phyloP scores from a whole-genome alignment of 2,888 invertebrate genomes.

The Melieria crassipennis region DNA sequence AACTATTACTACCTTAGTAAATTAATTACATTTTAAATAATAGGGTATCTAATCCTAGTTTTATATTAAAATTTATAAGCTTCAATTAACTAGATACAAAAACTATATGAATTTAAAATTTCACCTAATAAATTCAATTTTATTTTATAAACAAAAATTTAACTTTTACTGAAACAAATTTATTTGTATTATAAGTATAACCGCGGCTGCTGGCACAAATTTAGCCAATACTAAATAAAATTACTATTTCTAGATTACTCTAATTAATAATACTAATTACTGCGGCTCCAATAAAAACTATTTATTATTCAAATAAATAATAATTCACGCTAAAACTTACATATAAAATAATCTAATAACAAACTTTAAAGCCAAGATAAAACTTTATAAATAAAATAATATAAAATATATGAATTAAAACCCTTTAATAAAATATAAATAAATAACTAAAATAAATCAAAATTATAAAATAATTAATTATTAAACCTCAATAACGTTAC shows the following conservation, averaged over 20 bases:
- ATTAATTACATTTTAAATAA: constrained; percentile 67
- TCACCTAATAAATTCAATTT: constrained; percentile 68
- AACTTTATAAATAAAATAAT: constrained; percentile 51
- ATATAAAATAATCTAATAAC: constrained; percentile 69
- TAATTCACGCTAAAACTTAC: constrained; percentile 67
- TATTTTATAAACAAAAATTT: constrained; percentile 73
- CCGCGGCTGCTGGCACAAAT: constrained; percentile 75
- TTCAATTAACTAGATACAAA: constrained; percentile 69
- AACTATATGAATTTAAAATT: constrained; percentile 57
- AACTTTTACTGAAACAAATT: constrained; percentile 67
- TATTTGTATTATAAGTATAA: constrained; percentile 72
- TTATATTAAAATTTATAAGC: constrained; percentile 70
- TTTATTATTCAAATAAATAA: constrained; percentile 66
- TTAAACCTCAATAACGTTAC: constrained; percentile 16
- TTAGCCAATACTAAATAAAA: constrained; percentile 70
- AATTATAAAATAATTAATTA: constrained; percentile 2
- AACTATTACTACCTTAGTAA: constrained; percentile 66
- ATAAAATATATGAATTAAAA: constrained; percentile 3
- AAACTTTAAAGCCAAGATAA: constrained; percentile 37
- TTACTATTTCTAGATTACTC: constrained; percentile 72
- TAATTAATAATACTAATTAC: constrained; percentile 70
- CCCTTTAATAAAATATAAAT: constrained; percentile 24
- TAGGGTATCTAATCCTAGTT: constrained; percentile 79
- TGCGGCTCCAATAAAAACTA: constrained; percentile 57
- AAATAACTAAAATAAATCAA: background rate